phyloP scores from a whole-genome alignment of 1,140 invertebrate species.

The Heliconius melpomene region DNA sequence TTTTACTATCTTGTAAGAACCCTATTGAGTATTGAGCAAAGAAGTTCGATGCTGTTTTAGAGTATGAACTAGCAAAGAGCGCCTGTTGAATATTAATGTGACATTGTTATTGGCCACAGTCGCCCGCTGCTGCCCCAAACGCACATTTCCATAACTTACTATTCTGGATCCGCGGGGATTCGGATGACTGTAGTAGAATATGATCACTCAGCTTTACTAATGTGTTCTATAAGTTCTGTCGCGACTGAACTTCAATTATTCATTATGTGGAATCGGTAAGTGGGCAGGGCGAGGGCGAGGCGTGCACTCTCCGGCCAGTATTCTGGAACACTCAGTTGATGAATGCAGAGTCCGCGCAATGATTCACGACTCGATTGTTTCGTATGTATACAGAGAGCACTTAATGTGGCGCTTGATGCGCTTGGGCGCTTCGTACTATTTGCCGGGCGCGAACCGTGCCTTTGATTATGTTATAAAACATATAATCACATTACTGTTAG shows the following conservation, averaged over 20 bases:
- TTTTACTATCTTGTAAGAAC: constrained; percentile 51
- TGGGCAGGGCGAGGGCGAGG: constrained; percentile 20
- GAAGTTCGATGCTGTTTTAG: constrained; percentile 67
- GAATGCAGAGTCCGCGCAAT: constrained; percentile 43
- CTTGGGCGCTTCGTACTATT: neutral
- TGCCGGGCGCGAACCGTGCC: constrained; percentile 29
- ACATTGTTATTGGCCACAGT: constrained; percentile 80
- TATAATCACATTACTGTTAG: neutral
- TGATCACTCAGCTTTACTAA: constrained; percentile 63
- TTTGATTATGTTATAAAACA: constrained; percentile 20
- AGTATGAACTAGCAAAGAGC: constrained; percentile 70
- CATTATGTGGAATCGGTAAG: constrained; percentile 55
- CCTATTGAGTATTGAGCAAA: constrained; percentile 56
- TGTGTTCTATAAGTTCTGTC: constrained; percentile 60
- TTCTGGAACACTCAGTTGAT: constrained; percentile 50
- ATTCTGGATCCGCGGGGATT: constrained; percentile 78
- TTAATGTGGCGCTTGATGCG: constrained; percentile 31
- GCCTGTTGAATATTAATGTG: constrained; percentile 80
- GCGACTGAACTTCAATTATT: constrained; percentile 53
- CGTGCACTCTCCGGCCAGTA: constrained; percentile 36
- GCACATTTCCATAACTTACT: constrained; percentile 80
- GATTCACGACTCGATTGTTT: constrained; percentile 57
- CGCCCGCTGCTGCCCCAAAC: constrained; percentile 77
- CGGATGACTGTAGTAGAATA: constrained; percentile 70
- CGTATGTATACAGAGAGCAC: constrained; percentile 33